Conservation (phyloP, 2,888 invertebrate genomes). For the Dicyrtomina minuta region DNA sequence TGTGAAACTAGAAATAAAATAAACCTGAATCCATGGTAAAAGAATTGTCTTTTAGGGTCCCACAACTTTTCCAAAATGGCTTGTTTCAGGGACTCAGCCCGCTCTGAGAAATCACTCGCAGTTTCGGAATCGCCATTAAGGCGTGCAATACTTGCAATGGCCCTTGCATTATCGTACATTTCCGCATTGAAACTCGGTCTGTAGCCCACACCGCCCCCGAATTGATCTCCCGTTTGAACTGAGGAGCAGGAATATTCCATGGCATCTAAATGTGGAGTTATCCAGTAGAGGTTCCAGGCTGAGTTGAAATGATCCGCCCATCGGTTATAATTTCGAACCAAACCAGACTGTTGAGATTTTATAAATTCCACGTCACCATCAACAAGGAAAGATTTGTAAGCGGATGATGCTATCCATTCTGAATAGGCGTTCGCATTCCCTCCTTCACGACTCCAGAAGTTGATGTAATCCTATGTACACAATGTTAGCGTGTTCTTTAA, state of each 20-base stretch:
- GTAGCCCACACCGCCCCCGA: constrained; percentile 48
- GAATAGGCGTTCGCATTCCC: constrained; percentile 44
- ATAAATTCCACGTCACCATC: constrained; percentile 48
- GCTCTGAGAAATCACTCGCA: constrained; percentile 37
- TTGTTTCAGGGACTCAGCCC: constrained; percentile 35
- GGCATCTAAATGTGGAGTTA: constrained; percentile 50
- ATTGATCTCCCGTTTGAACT: constrained; percentile 46
- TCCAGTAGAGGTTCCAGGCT: constrained; percentile 37
- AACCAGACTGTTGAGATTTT: constrained; percentile 42
- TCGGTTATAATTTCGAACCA: constrained; percentile 44
- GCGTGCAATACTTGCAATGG: constrained; percentile 47
- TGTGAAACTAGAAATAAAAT: no score
- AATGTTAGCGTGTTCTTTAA: no score
- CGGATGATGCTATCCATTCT: constrained; percentile 51
- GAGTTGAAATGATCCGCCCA: constrained; percentile 42
- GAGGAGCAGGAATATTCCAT: constrained; percentile 49
- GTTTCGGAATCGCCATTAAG: constrained; percentile 38
- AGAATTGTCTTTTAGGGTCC: constrained; percentile 48
- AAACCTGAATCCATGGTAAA: constrained; percentile 37
- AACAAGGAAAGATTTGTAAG: constrained; percentile 42
- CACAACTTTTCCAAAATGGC: constrained; percentile 43
- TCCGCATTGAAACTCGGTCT: constrained; percentile 51
- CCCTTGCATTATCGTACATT: constrained; percentile 50
- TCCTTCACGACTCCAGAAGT: constrained; percentile 50
- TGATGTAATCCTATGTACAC: constrained; percentile 52